Percentiles rank a stretch among this genome's conserved stretches.
These are phyloP conservation scores for Romanogobio albipinnatus DNA, from an alignment of 2,113 vertebrate genomes.

Conservation along the genomic window DNA sequence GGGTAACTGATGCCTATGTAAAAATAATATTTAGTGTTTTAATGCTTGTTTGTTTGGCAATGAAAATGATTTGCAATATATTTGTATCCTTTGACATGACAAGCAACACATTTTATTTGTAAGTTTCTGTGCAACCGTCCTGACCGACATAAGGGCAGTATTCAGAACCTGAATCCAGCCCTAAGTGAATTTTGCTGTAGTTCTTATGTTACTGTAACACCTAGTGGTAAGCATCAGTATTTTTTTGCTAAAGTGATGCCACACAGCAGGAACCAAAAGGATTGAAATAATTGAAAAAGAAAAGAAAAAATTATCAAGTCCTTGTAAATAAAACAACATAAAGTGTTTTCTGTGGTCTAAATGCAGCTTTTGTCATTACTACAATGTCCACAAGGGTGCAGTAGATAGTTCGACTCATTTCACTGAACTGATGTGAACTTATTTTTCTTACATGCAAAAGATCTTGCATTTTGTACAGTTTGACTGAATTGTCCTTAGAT, in stretches of 20 bases:
- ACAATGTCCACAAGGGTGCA: constrained; percentile 38
- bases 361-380: background rate
- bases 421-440: background rate
- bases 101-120: background rate
- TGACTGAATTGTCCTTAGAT: background rate
- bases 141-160: background rate
- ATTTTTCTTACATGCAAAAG: background rate
- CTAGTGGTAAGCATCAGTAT: background rate
- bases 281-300: too few species aligned
- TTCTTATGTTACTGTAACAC: constrained; percentile 15
- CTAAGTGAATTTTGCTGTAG: too few species aligned
- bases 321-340: background rate
- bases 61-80: background rate
- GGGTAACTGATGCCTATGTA: background rate
- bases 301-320: background rate
- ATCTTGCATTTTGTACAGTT: background rate
- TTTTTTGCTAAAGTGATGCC: background rate
- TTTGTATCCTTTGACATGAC: background rate
- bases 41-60: background rate
- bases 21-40: background rate
- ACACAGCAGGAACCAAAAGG: background rate
- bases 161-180: background rate
- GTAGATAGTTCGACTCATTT: constrained; percentile 29
- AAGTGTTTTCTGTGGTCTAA: background rate
- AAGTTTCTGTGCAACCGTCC: background rate